phyloP scores from a whole-genome alignment of 2,797 vertebrate genomes.

The Neosilurus mollespiculum region DNA sequence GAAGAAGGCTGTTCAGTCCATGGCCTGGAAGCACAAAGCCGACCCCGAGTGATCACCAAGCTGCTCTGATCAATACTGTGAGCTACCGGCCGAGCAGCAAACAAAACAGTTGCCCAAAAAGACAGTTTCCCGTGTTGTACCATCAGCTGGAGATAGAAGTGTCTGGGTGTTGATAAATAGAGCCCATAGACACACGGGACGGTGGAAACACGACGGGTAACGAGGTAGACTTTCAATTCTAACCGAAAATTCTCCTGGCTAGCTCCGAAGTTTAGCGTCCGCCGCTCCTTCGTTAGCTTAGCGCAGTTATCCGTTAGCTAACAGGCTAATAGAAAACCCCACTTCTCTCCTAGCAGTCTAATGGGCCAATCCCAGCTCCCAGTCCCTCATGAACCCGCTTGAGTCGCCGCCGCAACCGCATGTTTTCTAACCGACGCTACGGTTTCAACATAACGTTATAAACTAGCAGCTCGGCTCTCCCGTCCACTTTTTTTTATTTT shows the following conservation, averaged over 20 bases:
- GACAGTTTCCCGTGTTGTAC: constrained; percentile 30
- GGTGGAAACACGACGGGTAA: neutral
- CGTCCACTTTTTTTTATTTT: too few relatives aligned
- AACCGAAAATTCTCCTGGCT: constrained; percentile 44
- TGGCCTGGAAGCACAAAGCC: constrained; percentile 76
- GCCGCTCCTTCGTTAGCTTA: constrained; percentile 59
- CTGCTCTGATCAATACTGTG: constrained; percentile 64
- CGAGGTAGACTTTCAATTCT: constrained; percentile 39
- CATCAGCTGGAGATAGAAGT: constrained; percentile 38
- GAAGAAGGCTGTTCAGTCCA: constrained; percentile 61
- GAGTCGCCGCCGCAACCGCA: constrained; percentile 40
- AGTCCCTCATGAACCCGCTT: constrained; percentile 21
- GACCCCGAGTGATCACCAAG: constrained; percentile 64
- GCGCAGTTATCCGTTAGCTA: constrained; percentile 44
- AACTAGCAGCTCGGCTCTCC: neutral
- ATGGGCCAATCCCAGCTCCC: constrained; percentile 42
- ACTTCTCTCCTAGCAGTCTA: constrained; percentile 49
- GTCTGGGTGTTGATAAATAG: constrained; percentile 29
- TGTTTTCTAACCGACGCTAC: constrained; percentile 18
- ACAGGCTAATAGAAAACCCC: constrained; percentile 58
- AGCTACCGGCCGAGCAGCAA: constrained; percentile 55
- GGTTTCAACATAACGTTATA: neutral
- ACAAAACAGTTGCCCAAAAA: constrained; percentile 55
- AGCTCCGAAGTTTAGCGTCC: constrained; percentile 62
- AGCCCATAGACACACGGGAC: constrained; percentile 47